Conservation (phyloP, 1,140 invertebrate genomes). For the Dolichoris vasculosae region DNA sequence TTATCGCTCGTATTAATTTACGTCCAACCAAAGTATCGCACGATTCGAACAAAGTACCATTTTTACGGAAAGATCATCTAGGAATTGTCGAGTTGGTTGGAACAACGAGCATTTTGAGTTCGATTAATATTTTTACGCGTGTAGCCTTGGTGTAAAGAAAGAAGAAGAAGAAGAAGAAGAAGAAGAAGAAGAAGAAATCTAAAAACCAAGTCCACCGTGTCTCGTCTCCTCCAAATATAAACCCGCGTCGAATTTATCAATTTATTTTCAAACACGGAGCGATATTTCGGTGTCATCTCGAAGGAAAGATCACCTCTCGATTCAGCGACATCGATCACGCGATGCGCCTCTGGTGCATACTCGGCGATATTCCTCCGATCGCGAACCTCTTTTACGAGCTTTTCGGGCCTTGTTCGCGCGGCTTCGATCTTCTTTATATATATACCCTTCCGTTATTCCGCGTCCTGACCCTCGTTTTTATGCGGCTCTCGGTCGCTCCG, state of each 20-base stretch:
- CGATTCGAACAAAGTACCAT: too few species aligned
- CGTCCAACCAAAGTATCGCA: too few species aligned
- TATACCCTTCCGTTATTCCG: not conserved
- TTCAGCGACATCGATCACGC: conserved; percentile 68
- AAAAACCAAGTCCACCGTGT: not conserved
- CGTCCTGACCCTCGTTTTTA: not conserved
- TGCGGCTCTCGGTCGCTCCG: not conserved
- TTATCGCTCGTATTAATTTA: too few species aligned
- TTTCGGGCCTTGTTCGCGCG: conserved; percentile 62
- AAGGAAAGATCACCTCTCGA: conserved; percentile 71
- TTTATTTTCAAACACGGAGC: not conserved
- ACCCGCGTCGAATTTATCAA: not conserved
- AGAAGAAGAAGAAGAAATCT: not conserved
- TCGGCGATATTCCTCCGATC: conserved; percentile 16
- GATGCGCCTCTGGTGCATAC: conserved; percentile 36
- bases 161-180: not conserved
- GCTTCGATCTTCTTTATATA: conserved; percentile 35
- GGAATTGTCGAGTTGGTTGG: too few species aligned
- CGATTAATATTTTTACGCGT: not conserved
- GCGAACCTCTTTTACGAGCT: conserved; percentile 66
- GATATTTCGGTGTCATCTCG: too few species aligned
- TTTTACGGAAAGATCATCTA: too few species aligned
- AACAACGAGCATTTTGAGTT: not conserved
- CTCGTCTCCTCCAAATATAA: not conserved
- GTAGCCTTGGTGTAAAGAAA: not conserved